phyloP scores from a whole-genome alignment of 2,113 vertebrate genomes.

The Bettongia penicillata region DNA sequence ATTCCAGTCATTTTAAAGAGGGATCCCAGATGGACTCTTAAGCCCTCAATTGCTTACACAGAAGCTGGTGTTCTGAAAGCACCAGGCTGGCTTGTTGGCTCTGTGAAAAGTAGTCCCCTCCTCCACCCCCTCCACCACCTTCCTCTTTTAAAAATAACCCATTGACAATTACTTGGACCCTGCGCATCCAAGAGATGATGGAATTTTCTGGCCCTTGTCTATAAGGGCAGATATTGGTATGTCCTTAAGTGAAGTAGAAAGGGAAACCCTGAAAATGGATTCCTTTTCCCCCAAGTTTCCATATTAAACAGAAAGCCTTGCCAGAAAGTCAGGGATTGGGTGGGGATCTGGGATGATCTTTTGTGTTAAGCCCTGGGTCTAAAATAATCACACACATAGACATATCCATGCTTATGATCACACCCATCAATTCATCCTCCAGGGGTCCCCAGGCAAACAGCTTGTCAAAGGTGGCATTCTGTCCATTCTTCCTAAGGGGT shows the following conservation, averaged over 20 bases:
- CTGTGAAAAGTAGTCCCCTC: constrained; percentile 21
- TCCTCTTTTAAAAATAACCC: neutral
- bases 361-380: constrained; percentile 13
- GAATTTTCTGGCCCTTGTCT: neutral
- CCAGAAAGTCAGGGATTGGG: neutral
- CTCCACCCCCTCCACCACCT: neutral
- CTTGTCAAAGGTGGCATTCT: neutral
- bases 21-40: constrained; percentile 19
- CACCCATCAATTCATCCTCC: neutral
- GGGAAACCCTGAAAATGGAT: neutral
- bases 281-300: constrained; percentile 37
- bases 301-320: constrained; percentile 50
- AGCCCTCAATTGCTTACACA: constrained; percentile 3
- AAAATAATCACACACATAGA: neutral
- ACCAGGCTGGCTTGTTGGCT: constrained; percentile 24
- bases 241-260: neutral
- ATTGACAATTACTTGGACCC: constrained; percentile 1
- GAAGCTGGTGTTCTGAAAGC: neutral
- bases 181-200: constrained; percentile 13
- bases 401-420: neutral
- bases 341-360: neutral
- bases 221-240: neutral
- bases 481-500: neutral
- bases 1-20: neutral
- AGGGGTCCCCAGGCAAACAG: neutral